Conservation (phyloP, 2,888 invertebrate species). For the Campoplex capitator region DNA sequence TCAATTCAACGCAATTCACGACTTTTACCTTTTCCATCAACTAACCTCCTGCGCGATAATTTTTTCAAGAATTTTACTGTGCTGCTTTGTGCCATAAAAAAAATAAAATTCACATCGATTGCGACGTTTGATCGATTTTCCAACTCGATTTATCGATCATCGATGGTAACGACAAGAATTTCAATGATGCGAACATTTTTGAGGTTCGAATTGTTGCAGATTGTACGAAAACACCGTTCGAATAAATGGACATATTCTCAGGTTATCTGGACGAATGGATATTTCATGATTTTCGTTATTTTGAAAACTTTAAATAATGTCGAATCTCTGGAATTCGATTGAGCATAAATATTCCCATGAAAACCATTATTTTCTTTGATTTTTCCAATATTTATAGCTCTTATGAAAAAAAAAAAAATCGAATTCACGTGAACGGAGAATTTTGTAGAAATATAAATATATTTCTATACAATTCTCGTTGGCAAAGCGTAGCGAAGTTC, state of each 20-base stretch:
- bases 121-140: too few relatives aligned
- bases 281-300: not conserved
- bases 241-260: too few relatives aligned
- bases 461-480: constrained; percentile 35
- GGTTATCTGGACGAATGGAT: not conserved
- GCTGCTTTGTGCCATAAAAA: not conserved
- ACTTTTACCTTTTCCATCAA: not conserved
- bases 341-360: not conserved
- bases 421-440: not conserved
- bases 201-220: too few relatives aligned
- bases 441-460: not conserved
- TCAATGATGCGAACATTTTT: too few relatives aligned
- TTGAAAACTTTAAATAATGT: not conserved
- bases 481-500: constrained; percentile 57
- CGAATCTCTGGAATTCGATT: not conserved
- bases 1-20: not conserved
- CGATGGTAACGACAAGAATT: too few relatives aligned
- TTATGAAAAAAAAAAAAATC: not conserved
- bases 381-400: not conserved
- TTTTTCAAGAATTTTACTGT: not conserved
- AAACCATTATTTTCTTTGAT: too few relatives aligned
- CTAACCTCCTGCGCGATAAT: not conserved
- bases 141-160: too few relatives aligned
- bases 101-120: not conserved
- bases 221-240: too few relatives aligned